Percentiles rank a stretch among this genome's conserved stretches.
These are phyloP conservation scores for Conomelus anceps DNA, from an alignment of 2,888 invertebrate species.

Conservation along the genomic window DNA sequence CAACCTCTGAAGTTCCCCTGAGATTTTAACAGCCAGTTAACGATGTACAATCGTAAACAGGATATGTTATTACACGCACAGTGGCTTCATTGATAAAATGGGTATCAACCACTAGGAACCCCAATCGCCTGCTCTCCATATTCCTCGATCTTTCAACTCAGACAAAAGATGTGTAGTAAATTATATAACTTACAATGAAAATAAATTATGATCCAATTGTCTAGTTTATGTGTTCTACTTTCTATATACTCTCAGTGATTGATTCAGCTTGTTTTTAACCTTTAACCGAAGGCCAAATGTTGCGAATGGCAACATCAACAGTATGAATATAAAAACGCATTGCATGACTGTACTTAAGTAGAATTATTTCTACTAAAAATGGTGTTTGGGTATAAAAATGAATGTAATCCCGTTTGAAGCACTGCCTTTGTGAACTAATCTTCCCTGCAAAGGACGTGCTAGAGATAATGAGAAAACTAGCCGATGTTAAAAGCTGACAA, in stretches of 20 bases:
- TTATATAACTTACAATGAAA: not conserved
- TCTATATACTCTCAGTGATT: not conserved
- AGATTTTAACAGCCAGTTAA: not conserved
- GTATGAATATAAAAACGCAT: not conserved
- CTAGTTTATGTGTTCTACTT: not conserved
- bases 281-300: not conserved
- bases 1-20: not conserved
- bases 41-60: not conserved
- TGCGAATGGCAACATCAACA: not conserved
- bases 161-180: not conserved
- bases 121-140: not conserved
- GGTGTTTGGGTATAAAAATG: too few species aligned
- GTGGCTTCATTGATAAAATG: not conserved
- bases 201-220: not conserved
- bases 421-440: too few species aligned
- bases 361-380: too few species aligned
- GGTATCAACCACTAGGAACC: not conserved
- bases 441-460: too few species aligned
- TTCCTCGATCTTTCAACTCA: not conserved
- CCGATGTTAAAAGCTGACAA: too few species aligned
- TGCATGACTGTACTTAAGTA: not conserved
- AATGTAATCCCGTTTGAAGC: too few species aligned
- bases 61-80: not conserved
- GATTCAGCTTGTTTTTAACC: not conserved
- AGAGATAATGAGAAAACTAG: too few species aligned